phyloP scores from a whole-genome alignment of 2,797 vertebrate species.

The Botia kubotai region DNA sequence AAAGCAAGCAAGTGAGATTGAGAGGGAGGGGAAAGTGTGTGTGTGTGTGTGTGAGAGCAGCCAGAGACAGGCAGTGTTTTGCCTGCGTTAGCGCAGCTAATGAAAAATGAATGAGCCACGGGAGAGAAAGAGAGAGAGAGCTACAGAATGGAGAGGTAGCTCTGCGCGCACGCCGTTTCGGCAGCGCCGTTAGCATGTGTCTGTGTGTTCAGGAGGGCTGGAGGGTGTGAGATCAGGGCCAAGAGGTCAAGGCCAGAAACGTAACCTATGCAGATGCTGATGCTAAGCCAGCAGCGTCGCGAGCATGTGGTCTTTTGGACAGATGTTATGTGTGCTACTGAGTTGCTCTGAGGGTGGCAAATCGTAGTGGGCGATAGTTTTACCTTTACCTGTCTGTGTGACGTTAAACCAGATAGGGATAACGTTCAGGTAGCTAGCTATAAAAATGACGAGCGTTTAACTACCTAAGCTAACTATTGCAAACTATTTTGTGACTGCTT shows the following conservation, averaged over 20 bases:
- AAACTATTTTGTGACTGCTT: too few relatives aligned
- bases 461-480: too few relatives aligned
- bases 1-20: conserved; percentile 48
- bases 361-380: background rate
- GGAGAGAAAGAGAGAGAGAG: conserved; percentile 34
- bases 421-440: background rate
- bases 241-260: conserved; percentile 57
- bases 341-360: background rate
- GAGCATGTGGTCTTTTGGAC: too few relatives aligned
- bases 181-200: background rate
- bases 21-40: conserved; percentile 32
- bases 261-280: conserved; percentile 10
- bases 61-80: conserved; percentile 54
- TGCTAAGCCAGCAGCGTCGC: too few relatives aligned
- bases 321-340: background rate
- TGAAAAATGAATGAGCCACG: conserved; percentile 66
- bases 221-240: conserved; percentile 40
- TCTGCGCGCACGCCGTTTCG: conserved; percentile 10
- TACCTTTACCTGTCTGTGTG: background rate
- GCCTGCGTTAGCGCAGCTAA: conserved; percentile 63
- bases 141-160: conserved; percentile 22
- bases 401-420: background rate
- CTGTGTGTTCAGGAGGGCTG: conserved; percentile 29
- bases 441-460: background rate
- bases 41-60: conserved; percentile 41